phyloP scores from a whole-genome alignment of 2,888 invertebrate species.

The Pollenia labialis region DNA sequence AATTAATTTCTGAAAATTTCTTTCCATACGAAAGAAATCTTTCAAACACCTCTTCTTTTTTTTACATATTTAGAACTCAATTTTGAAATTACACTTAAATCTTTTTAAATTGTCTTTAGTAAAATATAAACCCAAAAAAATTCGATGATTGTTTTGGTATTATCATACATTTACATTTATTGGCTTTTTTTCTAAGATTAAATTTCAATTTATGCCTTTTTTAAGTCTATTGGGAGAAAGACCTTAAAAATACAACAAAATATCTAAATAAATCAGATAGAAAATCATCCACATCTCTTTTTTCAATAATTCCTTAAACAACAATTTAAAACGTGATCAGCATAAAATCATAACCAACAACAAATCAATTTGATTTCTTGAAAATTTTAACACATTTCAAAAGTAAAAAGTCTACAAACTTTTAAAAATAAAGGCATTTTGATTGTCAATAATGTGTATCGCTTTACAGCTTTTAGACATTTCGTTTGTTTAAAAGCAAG shows the following conservation, averaged over 20 bases:
- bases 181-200: not conserved
- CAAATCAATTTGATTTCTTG: not conserved
- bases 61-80: too few species aligned
- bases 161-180: not conserved
- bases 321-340: constrained; percentile 34
- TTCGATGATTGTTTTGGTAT: not conserved
- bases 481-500: not conserved
- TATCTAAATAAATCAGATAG: not conserved
- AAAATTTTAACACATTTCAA: not conserved
- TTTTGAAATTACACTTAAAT: too few species aligned
- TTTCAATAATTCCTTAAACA: not conserved
- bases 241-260: not conserved
- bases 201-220: constrained; percentile 19
- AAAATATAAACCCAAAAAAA: not conserved
- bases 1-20: too few species aligned
- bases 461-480: not conserved
- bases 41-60: too few species aligned
- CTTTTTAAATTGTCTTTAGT: not conserved
- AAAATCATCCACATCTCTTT: not conserved
- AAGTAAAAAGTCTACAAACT: not conserved
- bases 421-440: not conserved
- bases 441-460: not conserved
- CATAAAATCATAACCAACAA: not conserved
- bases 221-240: not conserved
- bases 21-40: too few species aligned